Evolutionary conservation across 2,113 vertebrate genomes (phyloP).

Genomic region (Poicephalus meyeri): DNA sequence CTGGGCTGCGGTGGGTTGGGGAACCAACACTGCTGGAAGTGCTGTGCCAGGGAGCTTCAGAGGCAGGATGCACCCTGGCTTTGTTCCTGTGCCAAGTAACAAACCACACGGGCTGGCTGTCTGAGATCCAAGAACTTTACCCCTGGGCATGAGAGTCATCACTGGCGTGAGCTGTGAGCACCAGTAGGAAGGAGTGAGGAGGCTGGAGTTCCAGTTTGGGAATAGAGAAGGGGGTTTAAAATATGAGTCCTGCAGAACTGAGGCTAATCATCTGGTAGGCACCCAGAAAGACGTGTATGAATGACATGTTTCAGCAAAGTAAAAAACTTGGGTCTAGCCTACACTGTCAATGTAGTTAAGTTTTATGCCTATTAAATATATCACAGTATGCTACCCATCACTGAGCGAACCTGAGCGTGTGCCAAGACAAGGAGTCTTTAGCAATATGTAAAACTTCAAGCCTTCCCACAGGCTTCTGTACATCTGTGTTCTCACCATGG

Average conservation of each 20-base stretch:
- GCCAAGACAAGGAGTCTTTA: constrained; percentile 6
- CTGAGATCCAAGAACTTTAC: not conserved
- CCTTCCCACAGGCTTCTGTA: constrained; percentile 30
- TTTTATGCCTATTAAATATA: not conserved
- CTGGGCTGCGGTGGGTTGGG: not conserved
- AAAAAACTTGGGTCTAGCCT: constrained; percentile 33
- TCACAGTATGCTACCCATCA: constrained; percentile 19
- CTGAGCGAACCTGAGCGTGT: not conserved
- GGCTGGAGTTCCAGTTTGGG: not conserved
- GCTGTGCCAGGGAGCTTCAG: not conserved
- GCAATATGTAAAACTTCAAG: constrained; percentile 10
- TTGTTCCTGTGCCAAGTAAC: not conserved
- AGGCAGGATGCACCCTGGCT: not conserved
- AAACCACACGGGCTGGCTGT: not conserved
- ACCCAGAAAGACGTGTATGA: not conserved
- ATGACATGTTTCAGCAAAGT: constrained; percentile 45
- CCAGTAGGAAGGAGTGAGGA: not conserved
- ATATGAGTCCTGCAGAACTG: accelerated
- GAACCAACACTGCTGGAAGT: not conserved
- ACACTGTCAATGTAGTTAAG: constrained; percentile 11
- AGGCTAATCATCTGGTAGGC: not conserved
- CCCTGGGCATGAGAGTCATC: not conserved
- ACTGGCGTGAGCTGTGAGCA: not conserved
- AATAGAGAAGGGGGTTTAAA: not conserved
- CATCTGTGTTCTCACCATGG: constrained; percentile 13